Base-by-base conservation (phyloP, 1,140 invertebrate species). In the Drosophila mauritiana region DNA sequence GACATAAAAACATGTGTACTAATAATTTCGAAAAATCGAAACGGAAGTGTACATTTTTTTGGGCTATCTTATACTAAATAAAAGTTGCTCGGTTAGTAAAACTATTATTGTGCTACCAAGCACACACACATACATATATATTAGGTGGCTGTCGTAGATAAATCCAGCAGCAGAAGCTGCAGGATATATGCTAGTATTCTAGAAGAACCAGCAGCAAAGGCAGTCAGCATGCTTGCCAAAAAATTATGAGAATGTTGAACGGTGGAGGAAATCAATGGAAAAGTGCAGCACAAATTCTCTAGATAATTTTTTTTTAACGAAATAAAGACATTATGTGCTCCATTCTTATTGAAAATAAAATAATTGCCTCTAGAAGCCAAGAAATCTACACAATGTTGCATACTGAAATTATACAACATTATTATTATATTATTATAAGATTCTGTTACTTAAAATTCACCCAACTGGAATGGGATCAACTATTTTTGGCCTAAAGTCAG, bases 221-320 rank as follows among this genome's bases (percentile, higher is more conserved):
- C 62, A 67, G 64, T 67, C 27, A 37, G 48, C 51, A 55, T 56
- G 64, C 67, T 40, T 36, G 51, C 51, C 74, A 68, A 74, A 74
- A 81, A 83, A 68, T 82, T 61, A 78, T 70, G 68, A 45, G n/a
- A 31, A 27, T 37, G 20, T 43, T 36, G 15, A 13, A 83, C 74
- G 13, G 53, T 82, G 79, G 74, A n/a, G 0, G 11, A 58, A 81
- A 39, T n/a, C 8, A 12, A n/a, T 3, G 7, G n/a, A 25, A 52
- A 40, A n/a, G 22, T 34, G 2, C 6, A 15, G 1, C 0, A 12
- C 1, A 39, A 36, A 59, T 39, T 36, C 15, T 5, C 5, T 12
- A 4, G 11, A 36, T 11, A 31, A n/a, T 4, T 15, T 6, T 8
- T 15, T 8, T 11, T 11, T 15, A 11, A 31, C 15, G 8, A 15